These are phyloP conservation scores for Pseudobourletiella spinata DNA, from an alignment of 1,140 invertebrate species.

Conservation along the genomic window DNA sequence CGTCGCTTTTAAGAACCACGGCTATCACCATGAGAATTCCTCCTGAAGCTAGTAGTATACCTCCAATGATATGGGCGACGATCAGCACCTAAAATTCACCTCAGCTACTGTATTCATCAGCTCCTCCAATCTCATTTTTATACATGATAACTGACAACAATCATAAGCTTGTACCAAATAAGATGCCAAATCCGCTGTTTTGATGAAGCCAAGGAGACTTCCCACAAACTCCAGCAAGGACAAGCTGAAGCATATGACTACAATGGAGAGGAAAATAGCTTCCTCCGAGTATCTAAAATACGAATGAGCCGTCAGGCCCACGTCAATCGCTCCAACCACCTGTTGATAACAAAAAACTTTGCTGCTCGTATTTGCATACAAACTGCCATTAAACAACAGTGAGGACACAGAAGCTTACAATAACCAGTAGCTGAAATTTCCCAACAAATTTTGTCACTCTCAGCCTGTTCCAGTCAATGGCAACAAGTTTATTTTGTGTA, in stretches of 20 bases:
- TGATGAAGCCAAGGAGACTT: constrained; percentile 4
- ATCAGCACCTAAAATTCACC: background rate
- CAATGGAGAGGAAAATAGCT: constrained; percentile 3
- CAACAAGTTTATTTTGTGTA: background rate
- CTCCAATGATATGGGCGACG: background rate
- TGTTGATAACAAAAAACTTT: background rate
- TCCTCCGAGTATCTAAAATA: background rate
- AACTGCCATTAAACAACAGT: background rate
- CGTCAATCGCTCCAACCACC: constrained; percentile 7
- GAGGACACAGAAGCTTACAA: background rate
- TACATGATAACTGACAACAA: too few species aligned
- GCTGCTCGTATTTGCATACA: background rate
- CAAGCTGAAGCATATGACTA: constrained; percentile 12
- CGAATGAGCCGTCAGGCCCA: constrained; percentile 13
- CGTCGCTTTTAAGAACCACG: too few species aligned
- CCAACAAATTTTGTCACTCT: background rate
- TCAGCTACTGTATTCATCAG: too few species aligned
- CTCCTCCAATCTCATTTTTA: too few species aligned
- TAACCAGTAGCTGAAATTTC: background rate
- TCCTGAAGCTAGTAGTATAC: background rate
- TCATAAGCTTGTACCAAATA: constrained; percentile 2
- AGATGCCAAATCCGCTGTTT: background rate
- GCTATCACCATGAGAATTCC: background rate
- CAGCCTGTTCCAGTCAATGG: background rate
- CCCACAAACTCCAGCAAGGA: constrained; percentile 10